phyloP scores from a whole-genome alignment of 2,888 invertebrate genomes.

The Scaptomyza parva region DNA sequence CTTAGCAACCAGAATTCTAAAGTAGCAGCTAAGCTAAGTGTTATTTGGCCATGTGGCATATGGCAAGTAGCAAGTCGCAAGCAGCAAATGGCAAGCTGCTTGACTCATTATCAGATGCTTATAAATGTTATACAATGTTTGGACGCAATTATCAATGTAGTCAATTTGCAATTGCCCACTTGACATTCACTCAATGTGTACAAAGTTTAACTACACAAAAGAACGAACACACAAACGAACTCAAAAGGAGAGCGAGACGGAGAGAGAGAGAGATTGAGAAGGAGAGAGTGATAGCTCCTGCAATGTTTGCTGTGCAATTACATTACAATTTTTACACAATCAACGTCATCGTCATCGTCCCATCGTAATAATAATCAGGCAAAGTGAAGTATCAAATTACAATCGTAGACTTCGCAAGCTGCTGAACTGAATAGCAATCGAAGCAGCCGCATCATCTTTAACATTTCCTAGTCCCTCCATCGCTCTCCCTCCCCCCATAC shows the following conservation, averaged over 20 bases:
- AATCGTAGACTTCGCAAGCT: constrained; percentile 38
- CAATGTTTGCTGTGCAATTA: constrained; percentile 65
- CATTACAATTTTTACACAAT: constrained; percentile 81
- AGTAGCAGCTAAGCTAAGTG: constrained; percentile 9
- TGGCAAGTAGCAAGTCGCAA: constrained; percentile 22
- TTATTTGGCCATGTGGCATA: constrained; percentile 19
- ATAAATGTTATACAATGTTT: constrained; percentile 45
- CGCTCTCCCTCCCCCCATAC: no score
- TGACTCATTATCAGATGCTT: constrained; percentile 23
- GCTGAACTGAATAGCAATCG: constrained; percentile 65
- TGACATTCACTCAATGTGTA: constrained; percentile 60
- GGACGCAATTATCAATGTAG: constrained; percentile 61
- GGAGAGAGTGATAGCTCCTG: background rate
- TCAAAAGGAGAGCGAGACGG: background rate
- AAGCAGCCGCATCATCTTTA: constrained; percentile 45
- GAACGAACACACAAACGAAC: constrained; percentile 12
- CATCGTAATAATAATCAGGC: constrained; percentile 76
- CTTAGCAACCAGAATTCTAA: constrained; percentile 14
- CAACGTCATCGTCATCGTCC: constrained; percentile 73
- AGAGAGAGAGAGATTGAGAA: constrained; percentile 4
- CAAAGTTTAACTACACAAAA: constrained; percentile 53
- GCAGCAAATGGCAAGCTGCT: constrained; percentile 21
- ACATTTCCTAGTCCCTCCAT: no score
- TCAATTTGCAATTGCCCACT: constrained; percentile 60
- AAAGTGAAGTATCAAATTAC: constrained; percentile 82